A percentile compares a stretch with the other conserved stretches of the same genome.
These are phyloP conservation scores for Pyrocoelia pectoralis DNA, from an alignment of 2,888 invertebrate species.

Conservation along the genomic window DNA sequence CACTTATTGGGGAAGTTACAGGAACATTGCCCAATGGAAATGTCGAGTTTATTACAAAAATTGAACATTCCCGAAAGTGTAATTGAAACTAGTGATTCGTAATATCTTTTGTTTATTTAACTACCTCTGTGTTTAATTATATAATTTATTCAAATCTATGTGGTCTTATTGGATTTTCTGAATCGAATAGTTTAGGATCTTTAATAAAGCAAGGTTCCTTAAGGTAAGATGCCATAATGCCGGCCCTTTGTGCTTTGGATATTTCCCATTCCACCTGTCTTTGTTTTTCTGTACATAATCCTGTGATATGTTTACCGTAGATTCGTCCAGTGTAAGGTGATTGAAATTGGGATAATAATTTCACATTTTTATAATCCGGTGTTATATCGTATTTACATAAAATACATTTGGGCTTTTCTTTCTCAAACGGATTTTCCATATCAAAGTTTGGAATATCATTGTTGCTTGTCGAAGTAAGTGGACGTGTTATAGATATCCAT, in stretches of 20 bases:
- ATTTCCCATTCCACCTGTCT: constrained; percentile 77
- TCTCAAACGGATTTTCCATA: constrained; percentile 83
- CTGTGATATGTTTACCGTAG: constrained; percentile 93
- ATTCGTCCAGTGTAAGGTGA: constrained; percentile 93
- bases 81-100: neutral
- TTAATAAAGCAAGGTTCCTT: constrained; percentile 82
- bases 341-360: constrained; percentile 93
- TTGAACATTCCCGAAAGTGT: constrained; percentile 15
- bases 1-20: constrained; percentile 13
- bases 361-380: constrained; percentile 90
- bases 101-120: neutral
- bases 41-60: constrained; percentile 13
- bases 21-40: constrained; percentile 17
- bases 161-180: constrained; percentile 80
- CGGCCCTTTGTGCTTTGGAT: constrained; percentile 75
- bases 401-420: constrained; percentile 77
- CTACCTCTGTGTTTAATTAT: neutral
- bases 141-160: constrained; percentile 72
- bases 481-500: neutral
- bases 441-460: constrained; percentile 63
- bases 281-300: constrained; percentile 87
- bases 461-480: neutral
- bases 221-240: constrained; percentile 83
- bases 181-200: constrained; percentile 92
- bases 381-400: constrained; percentile 83